Conservation (phyloP, 2,113 vertebrate species). For the Thinocorus orbignyianus region DNA sequence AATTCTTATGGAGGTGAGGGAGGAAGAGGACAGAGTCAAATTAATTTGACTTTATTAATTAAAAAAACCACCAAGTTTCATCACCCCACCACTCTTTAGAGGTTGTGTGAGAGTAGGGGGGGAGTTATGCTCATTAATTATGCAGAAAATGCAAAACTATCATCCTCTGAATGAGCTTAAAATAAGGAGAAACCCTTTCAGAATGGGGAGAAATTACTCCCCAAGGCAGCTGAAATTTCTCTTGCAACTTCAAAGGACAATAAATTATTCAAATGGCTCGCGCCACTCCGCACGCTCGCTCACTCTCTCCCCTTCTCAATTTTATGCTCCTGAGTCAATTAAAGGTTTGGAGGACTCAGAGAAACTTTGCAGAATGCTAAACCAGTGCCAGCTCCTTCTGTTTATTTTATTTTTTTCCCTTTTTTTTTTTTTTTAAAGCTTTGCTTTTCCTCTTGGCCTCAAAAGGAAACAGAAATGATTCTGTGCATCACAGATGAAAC, state of each 20-base stretch:
- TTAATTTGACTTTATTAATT: slow-evolving; percentile 66
- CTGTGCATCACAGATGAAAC: background rate
- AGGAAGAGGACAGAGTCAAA: slow-evolving; percentile 20
- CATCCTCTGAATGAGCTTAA: slow-evolving; percentile 63
- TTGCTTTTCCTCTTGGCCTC: slow-evolving; percentile 19
- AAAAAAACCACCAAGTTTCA: slow-evolving; percentile 45
- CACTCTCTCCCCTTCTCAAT: slow-evolving; percentile 39
- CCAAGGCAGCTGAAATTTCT: slow-evolving; percentile 76
- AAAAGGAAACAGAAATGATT: background rate
- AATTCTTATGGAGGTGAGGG: background rate
- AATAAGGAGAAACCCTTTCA: slow-evolving; percentile 67
- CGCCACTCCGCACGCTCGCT: slow-evolving; percentile 57
- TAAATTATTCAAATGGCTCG: slow-evolving; percentile 82
- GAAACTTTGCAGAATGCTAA: slow-evolving; percentile 64
- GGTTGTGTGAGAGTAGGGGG: background rate
- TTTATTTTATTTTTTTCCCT: background rate
- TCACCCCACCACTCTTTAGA: slow-evolving; percentile 20
- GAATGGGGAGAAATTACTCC: slow-evolving; percentile 67
- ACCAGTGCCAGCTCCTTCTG: slow-evolving; percentile 24
- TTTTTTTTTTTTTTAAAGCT: background rate
- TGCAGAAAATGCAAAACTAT: slow-evolving; percentile 63
- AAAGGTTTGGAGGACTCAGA: slow-evolving; percentile 51
- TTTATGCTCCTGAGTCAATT: slow-evolving; percentile 70
- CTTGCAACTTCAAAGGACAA: slow-evolving; percentile 82
- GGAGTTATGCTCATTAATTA: slow-evolving; percentile 55